These are phyloP conservation scores for Alfaro cultratus DNA, from an alignment of 2,797 vertebrate genomes.

Conservation along the genomic window DNA sequence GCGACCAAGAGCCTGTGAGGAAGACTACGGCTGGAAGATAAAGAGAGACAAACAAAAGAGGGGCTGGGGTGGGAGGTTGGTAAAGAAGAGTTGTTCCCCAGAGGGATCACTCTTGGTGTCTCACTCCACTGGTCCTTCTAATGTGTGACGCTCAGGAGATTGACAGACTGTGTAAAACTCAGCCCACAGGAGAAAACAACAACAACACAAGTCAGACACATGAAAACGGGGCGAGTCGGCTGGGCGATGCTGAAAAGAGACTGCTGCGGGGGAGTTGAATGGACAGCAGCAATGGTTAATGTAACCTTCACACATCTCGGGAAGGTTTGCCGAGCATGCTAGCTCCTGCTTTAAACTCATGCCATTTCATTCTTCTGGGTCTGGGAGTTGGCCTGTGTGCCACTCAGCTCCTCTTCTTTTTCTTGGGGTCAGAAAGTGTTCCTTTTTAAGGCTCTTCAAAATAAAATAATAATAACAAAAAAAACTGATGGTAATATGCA, in stretches of 20 bases:
- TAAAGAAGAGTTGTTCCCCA: conserved; percentile 64
- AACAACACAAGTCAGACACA: conserved; percentile 75
- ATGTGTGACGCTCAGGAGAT: conserved; percentile 82
- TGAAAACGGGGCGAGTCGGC: conserved; percentile 54
- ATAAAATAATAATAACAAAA: no score
- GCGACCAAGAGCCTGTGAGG: conserved; percentile 15
- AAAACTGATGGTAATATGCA: background rate
- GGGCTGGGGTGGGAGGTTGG: conserved; percentile 41
- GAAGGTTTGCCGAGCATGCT: conserved; percentile 46
- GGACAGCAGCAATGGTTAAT: conserved; percentile 57
- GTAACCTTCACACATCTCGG: conserved; percentile 49
- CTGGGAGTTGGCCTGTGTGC: background rate
- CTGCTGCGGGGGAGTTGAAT: conserved; percentile 42
- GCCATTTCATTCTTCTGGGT: conserved; percentile 7
- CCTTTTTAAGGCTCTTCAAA: background rate
- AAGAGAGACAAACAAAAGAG: conserved; percentile 68
- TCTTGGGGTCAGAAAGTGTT: conserved; percentile 4
- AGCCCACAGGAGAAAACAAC: conserved; percentile 79
- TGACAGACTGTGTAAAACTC: conserved; percentile 81
- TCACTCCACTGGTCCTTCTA: conserved; percentile 82
- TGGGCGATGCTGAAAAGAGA: conserved; percentile 43
- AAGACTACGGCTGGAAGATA: conserved; percentile 49
- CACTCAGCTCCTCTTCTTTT: conserved; percentile 7
- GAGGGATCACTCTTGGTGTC: conserved; percentile 75
- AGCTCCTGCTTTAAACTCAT: conserved; percentile 27